These are phyloP conservation scores for Colletes gigas DNA, from an alignment of 1,140 invertebrate species.

Conservation along the genomic window DNA sequence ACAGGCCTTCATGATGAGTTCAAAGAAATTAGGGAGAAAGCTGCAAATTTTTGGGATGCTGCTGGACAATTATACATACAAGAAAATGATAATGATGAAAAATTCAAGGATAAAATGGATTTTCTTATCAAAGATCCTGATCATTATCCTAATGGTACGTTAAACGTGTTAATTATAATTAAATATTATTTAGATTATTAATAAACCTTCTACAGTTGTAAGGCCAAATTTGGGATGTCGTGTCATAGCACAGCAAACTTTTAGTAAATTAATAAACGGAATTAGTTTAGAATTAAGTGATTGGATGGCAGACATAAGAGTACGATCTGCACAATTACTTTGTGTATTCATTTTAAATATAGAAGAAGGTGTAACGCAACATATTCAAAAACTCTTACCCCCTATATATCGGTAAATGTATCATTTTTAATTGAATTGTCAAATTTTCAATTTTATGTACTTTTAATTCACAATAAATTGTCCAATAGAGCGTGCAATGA, in stretches of 20 bases:
- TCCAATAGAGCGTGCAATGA: slow-evolving; percentile 81
- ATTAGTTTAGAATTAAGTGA: slow-evolving; percentile 86
- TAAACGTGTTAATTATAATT: not conserved
- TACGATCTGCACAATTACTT: slow-evolving; percentile 88
- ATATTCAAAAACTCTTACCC: slow-evolving; percentile 84
- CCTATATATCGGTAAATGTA: slow-evolving; percentile 81
- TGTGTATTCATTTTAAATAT: slow-evolving; percentile 86
- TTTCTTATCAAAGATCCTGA: slow-evolving; percentile 82
- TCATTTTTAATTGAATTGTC: slow-evolving; percentile 9
- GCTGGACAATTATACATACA: slow-evolving; percentile 86
- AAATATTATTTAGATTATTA: not conserved
- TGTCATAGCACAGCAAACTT: slow-evolving; percentile 85
- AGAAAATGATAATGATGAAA: slow-evolving; percentile 90
- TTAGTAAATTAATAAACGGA: slow-evolving; percentile 85
- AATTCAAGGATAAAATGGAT: slow-evolving; percentile 88
- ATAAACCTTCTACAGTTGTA: slow-evolving; percentile 78
- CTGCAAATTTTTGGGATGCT: slow-evolving; percentile 85
- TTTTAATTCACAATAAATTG: not conserved
- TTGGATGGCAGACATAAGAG: slow-evolving; percentile 87
- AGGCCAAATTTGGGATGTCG: slow-evolving; percentile 90
- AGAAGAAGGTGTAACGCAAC: slow-evolving; percentile 87
- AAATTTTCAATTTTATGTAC: not conserved
- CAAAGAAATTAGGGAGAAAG: slow-evolving; percentile 82
- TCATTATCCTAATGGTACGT: slow-evolving; percentile 85
- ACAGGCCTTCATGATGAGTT: slow-evolving; percentile 89